Percentiles rank a stretch among this genome's conserved stretches.
These are phyloP conservation scores for Oreotrochilus melanogaster DNA, from an alignment of 2,113 vertebrate species.

Conservation along the genomic window DNA sequence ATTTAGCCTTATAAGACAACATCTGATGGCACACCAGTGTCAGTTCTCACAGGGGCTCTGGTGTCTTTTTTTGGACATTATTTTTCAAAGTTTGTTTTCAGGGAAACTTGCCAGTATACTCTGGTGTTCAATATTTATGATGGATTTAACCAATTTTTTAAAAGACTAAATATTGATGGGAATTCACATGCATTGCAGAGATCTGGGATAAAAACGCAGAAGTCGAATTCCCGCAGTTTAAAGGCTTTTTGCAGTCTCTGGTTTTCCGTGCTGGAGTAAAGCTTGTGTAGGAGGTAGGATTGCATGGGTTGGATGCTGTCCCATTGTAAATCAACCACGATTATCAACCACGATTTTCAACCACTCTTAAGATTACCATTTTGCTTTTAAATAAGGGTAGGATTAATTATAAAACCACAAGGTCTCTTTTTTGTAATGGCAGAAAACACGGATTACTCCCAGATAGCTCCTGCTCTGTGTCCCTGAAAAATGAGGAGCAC, in stretches of 20 bases:
- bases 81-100: slow-evolving; percentile 59
- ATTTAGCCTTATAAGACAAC: slow-evolving; percentile 57
- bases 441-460: background rate
- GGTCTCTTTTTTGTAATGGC: background rate
- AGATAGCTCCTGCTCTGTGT: background rate
- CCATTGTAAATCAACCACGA: background rate
- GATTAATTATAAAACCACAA: background rate
- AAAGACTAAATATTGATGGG: background rate
- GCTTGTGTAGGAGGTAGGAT: background rate
- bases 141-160: background rate
- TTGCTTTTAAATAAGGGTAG: background rate
- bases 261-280: background rate
- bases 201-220: background rate
- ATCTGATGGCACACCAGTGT: slow-evolving; percentile 41
- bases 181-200: background rate
- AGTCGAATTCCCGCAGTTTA: background rate
- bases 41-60: slow-evolving; percentile 14
- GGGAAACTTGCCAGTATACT: slow-evolving; percentile 23
- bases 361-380: background rate
- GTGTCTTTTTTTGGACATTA: slow-evolving; percentile 22
- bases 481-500: background rate
- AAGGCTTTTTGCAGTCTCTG: background rate
- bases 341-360: background rate
- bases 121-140: slow-evolving; percentile 39
- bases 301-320: background rate